These are phyloP conservation scores for Astyanax mexicanus DNA, from an alignment of 2,797 vertebrate species.

Conservation along the genomic window DNA sequence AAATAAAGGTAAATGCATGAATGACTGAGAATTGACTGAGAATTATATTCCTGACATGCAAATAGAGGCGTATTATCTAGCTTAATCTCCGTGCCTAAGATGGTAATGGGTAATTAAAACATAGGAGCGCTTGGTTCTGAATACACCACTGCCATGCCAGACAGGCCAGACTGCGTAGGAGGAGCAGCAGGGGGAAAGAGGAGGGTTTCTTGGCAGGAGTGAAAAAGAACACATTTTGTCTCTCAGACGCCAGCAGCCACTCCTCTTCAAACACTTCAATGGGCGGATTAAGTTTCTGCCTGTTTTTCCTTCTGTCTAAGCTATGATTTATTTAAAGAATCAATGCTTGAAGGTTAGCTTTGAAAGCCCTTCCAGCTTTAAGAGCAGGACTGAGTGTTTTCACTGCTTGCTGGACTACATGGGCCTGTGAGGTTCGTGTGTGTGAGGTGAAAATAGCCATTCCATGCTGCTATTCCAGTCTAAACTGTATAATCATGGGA, in stretches of 20 bases:
- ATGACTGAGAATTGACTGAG: slow-evolving; percentile 26
- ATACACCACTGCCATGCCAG: slow-evolving; percentile 27
- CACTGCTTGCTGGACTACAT: slow-evolving; percentile 33
- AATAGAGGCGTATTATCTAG: slow-evolving; percentile 35
- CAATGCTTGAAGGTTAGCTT: slow-evolving; percentile 50
- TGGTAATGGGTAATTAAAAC: slow-evolving; percentile 58
- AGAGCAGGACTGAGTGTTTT: slow-evolving; percentile 38
- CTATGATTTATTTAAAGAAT: slow-evolving; percentile 56
- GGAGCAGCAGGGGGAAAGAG: slow-evolving; percentile 35
- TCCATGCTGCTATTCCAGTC: slow-evolving; percentile 29
- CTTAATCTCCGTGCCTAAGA: slow-evolving; percentile 53
- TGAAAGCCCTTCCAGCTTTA: slow-evolving; percentile 47
- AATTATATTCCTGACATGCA: slow-evolving; percentile 33
- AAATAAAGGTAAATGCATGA: slow-evolving; percentile 5
- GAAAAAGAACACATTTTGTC: slow-evolving; percentile 57
- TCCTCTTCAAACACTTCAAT: slow-evolving; percentile 56
- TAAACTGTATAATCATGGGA: slow-evolving; percentile 6
- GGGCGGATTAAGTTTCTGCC: slow-evolving; percentile 59
- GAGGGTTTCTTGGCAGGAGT: slow-evolving; percentile 53
- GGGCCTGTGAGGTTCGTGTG: slow-evolving; percentile 28
- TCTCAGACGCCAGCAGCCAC: slow-evolving; percentile 49
- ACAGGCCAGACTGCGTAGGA: slow-evolving; percentile 43
- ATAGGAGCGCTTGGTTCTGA: slow-evolving; percentile 27
- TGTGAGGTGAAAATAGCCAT: slow-evolving; percentile 38
- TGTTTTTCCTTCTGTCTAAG: slow-evolving; percentile 50